Conservation (phyloP, 2,113 vertebrate genomes). For the Okapia johnstoni region DNA sequence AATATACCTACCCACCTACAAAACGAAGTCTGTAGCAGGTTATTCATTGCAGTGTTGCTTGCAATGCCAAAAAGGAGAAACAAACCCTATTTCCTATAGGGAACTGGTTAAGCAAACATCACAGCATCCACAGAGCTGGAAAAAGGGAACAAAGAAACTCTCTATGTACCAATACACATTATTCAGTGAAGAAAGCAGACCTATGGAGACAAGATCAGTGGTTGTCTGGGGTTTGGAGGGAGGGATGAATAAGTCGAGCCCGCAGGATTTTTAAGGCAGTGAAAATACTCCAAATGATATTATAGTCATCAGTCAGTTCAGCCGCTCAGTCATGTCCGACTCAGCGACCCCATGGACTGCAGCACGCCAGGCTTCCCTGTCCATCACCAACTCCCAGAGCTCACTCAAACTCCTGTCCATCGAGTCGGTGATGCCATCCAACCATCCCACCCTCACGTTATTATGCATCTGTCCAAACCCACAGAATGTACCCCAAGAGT, state of each 20-base stretch:
- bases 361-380: background rate
- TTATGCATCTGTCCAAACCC: background rate
- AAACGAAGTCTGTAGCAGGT: background rate
- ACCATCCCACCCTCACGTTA: background rate
- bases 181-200: background rate
- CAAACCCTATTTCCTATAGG: background rate
- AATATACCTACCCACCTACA: background rate
- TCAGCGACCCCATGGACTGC: background rate
- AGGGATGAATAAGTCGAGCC: background rate
- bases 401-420: background rate
- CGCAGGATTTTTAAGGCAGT: background rate
- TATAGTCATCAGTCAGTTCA: background rate
- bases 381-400: rapidly evolving
- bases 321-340: background rate
- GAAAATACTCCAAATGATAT: background rate
- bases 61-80: background rate
- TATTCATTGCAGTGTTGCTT: background rate
- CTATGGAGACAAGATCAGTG: background rate
- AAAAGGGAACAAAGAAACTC: background rate
- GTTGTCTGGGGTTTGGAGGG: background rate
- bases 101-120: background rate
- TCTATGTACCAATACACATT: background rate
- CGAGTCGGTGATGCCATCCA: background rate
- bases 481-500: background rate
- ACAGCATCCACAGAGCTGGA: background rate